Evolutionary conservation across 1,140 invertebrate species (phyloP).

Genomic region (Dreissena polymorpha): DNA sequence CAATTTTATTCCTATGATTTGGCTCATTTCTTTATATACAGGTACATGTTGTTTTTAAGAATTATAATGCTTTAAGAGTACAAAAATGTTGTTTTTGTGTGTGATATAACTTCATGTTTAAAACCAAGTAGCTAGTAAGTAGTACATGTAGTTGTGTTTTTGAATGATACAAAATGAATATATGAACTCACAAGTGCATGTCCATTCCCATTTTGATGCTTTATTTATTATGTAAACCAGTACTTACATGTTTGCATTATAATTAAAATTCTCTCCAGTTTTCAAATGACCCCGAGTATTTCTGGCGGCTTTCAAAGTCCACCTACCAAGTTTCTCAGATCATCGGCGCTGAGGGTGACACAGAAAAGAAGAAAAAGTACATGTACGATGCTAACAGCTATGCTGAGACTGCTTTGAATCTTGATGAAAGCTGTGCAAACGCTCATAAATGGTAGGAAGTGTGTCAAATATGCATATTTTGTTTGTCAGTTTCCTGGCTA

Average conservation of each 20-base stretch:
- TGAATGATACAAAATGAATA: not conserved
- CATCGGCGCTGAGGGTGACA: slow-evolving; percentile 79
- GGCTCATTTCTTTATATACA: too few species aligned
- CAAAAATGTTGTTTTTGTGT: too few species aligned
- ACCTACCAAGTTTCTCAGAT: slow-evolving; percentile 82
- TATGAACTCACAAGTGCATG: too few species aligned
- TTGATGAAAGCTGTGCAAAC: slow-evolving; percentile 82
- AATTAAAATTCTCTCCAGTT: slow-evolving; percentile 53
- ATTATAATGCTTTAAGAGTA: too few species aligned
- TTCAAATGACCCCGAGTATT: slow-evolving; percentile 76
- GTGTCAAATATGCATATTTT: not conserved
- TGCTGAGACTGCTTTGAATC: slow-evolving; percentile 83
- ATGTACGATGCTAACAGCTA: slow-evolving; percentile 83
- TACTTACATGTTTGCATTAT: too few species aligned
- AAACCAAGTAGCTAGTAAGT: too few species aligned
- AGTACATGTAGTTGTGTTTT: too few species aligned
- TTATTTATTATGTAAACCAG: too few species aligned
- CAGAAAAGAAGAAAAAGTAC: slow-evolving; percentile 81
- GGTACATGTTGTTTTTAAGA: too few species aligned
- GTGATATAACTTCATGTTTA: too few species aligned
- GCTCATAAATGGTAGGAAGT: slow-evolving; percentile 87
- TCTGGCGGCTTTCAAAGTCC: slow-evolving; percentile 87
- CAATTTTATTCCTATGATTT: too few species aligned
- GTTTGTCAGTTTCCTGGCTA: not conserved
- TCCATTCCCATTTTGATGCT: too few species aligned